Evolutionary conservation across 2,113 vertebrate genomes (phyloP), one percentile per base, ranked within the genome.

Genomic region (Petrocephalus zakoni): DNA sequence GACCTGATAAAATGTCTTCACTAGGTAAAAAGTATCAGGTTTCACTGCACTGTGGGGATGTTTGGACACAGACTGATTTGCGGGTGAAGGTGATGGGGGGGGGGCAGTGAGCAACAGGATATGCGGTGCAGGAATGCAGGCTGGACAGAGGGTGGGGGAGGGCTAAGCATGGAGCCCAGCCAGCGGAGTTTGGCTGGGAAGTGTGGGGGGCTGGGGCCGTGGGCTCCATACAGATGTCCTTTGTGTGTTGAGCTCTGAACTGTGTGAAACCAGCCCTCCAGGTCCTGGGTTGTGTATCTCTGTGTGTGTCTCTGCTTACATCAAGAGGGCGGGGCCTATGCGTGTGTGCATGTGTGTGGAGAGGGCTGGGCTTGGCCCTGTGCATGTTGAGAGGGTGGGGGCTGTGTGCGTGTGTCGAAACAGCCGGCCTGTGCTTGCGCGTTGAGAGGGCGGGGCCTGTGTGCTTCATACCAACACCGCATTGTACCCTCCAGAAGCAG

Each of bases 171-270:
- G 51, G 84, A 52, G 55, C 19, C 34, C 49, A 15, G 42, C 51
- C 51, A 61, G 72, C 75, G 6, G 22, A 49, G 46, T 72, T 56
- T 64, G 47, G 37, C 58, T 86, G 84, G 64, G 47, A 19, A 11
- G 19, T 42, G 68, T 37, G 34, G 53, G 86, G 81, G 55, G 21
- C 4, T 46, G 42, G 22, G 68, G 47, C 64, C 5, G 46, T 25
- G 15, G 49, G 58, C 22, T 87, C 52, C 5, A 87, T 53, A 89
- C 88, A 89, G 90, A 89, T 87, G 64, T 72, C 87, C 89, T 90
- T 85, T 90, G 87, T 88, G 52, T 82, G 87, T 21, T 29, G 56
- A 10, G 64, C 61, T 8, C 64, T 46, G 34, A 88, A 56, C 42
- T 47, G 87, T 52, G 55, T 87, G 53, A 87, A 56, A 89, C 64